These are phyloP conservation scores for Drosophila littoralis DNA, from an alignment of 1,140 invertebrate genomes.

Conservation along the genomic window DNA sequence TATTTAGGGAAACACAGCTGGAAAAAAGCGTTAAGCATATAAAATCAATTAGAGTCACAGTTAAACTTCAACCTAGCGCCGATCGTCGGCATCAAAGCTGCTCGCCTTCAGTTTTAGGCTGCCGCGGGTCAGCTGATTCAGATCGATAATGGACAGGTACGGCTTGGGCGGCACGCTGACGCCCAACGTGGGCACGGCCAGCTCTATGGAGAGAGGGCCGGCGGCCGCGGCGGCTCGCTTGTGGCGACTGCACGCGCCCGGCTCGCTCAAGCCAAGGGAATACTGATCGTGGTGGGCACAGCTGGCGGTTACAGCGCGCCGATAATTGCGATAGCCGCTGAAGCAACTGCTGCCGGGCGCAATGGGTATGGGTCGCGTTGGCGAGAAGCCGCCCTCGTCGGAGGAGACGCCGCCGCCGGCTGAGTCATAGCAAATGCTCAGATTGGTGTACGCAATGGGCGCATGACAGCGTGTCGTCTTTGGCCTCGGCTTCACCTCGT, in stretches of 20 bases:
- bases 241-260: conserved; percentile 13
- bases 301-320: conserved; percentile 59
- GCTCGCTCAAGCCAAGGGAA: conserved; percentile 48
- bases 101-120: conserved; percentile 85
- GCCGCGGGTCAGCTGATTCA: conserved; percentile 88
- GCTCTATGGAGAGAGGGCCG: conserved; percentile 51
- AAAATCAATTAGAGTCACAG: conserved; percentile 29
- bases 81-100: conserved; percentile 69
- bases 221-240: conserved; percentile 33
- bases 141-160: conserved; percentile 89
- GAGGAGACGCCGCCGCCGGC: conserved; percentile 82
- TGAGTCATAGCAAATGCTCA: conserved; percentile 86
- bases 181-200: conserved; percentile 45
- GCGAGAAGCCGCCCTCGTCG: conserved; percentile 84
- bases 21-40: conserved; percentile 27
- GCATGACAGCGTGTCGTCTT: conserved; percentile 86
- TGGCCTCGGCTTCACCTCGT: conserved; percentile 85
- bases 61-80: conserved; percentile 40
- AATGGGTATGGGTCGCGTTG: conserved; percentile 57
- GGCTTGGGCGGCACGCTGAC: conserved; percentile 85
- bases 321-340: conserved; percentile 74
- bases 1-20: conserved; percentile 34
- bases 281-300: conserved; percentile 68
- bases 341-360: conserved; percentile 78
- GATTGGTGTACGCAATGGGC: conserved; percentile 86